phyloP scores from a whole-genome alignment of 1,140 invertebrate genomes.

The Aphidius gifuensis region DNA sequence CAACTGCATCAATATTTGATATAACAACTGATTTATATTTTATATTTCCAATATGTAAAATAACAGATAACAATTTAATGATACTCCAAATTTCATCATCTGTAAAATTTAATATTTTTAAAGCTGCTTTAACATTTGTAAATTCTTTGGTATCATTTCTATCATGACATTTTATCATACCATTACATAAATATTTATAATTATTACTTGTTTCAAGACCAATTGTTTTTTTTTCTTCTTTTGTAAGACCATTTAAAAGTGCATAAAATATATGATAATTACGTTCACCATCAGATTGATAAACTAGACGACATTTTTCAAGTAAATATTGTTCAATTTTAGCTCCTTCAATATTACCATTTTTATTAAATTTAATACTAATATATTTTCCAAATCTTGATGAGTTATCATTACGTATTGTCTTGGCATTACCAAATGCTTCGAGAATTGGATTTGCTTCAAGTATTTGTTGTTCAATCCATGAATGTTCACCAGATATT shows the following conservation, averaged over 20 bases:
- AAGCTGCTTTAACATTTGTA: slow-evolving; percentile 80
- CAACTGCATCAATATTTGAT: slow-evolving; percentile 77
- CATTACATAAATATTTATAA: slow-evolving; percentile 76
- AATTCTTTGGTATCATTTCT: slow-evolving; percentile 82
- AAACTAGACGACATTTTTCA: slow-evolving; percentile 91
- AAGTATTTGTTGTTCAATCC: slow-evolving; percentile 96
- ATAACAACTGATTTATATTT: slow-evolving; percentile 74
- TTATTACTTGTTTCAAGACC: slow-evolving; percentile 68
- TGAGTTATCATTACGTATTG: slow-evolving; percentile 94
- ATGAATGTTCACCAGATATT: slow-evolving; percentile 97
- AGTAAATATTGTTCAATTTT: slow-evolving; percentile 93
- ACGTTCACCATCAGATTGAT: slow-evolving; percentile 82
- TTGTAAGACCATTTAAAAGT: slow-evolving; percentile 78
- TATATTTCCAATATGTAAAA: slow-evolving; percentile 88
- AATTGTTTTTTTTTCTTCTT: slow-evolving; percentile 77
- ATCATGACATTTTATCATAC: slow-evolving; percentile 71
- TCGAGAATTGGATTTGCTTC: slow-evolving; percentile 85
- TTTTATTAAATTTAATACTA: slow-evolving; percentile 86
- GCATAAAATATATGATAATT: slow-evolving; percentile 97
- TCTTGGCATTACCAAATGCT: slow-evolving; percentile 97
- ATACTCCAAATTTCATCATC: slow-evolving; percentile 83
- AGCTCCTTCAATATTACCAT: slow-evolving; percentile 87
- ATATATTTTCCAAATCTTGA: slow-evolving; percentile 96
- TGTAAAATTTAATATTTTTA: slow-evolving; percentile 88
- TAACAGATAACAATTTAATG: slow-evolving; percentile 76